Percentiles rank a stretch among this genome's conserved stretches.
Evolutionary conservation across 2,888 invertebrate species (phyloP).

Genomic region (Conchocele bisecta): DNA sequence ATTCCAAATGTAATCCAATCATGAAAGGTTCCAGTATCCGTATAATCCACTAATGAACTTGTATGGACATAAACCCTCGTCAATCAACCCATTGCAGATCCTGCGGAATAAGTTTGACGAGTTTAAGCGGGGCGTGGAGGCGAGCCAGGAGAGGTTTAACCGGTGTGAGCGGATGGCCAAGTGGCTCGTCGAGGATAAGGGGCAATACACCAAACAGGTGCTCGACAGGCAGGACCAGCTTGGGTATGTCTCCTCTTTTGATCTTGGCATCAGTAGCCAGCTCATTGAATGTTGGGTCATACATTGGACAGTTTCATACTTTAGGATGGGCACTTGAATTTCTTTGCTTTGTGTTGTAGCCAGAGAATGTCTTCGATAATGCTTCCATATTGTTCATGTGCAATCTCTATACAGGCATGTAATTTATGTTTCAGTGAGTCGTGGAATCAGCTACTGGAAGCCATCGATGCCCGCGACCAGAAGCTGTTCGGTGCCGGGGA

Average conservation of each 20-base stretch:
- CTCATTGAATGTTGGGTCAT: no score
- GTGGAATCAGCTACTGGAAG: conserved; percentile 94
- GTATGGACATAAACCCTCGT: no score
- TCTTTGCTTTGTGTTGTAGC: conserved; percentile 13
- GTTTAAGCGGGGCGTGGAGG: conserved; percentile 90
- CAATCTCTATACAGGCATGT: no score
- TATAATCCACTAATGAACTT: no score
- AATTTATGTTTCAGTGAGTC: conserved; percentile 82
- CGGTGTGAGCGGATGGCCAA: conserved; percentile 85
- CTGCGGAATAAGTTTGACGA: conserved; percentile 94
- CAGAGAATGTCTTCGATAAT: no score
- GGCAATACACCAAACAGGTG: conserved; percentile 92
- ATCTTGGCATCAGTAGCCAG: no score
- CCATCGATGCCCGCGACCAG: conserved; percentile 93
- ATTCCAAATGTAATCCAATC: no score
- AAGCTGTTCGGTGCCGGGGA: conserved; percentile 97
- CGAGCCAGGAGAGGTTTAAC: conserved; percentile 93
- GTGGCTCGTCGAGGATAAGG: conserved; percentile 87
- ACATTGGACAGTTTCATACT: no score
- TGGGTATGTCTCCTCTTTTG: conserved; percentile 87
- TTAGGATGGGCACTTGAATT: no score
- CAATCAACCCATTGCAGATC: no score
- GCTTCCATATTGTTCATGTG: not conserved
- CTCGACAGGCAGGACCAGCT: conserved; percentile 93
- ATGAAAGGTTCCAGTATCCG: no score